These are phyloP conservation scores for Rhamphomyia laevipes DNA, from an alignment of 2,888 invertebrate species.

Conservation along the genomic window DNA sequence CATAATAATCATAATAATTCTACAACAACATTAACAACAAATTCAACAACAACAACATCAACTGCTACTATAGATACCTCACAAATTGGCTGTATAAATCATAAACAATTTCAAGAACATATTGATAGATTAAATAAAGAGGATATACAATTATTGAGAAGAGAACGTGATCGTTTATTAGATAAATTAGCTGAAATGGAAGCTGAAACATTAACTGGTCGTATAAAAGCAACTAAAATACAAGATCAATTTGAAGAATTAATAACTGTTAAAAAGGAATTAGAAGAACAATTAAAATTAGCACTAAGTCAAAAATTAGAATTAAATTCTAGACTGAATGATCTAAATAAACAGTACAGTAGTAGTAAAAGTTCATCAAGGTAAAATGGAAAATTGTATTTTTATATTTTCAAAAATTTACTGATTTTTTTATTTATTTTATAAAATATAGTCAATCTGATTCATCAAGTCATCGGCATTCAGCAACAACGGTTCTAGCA, in stretches of 20 bases:
- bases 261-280: conserved; percentile 43
- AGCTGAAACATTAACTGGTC: conserved; percentile 56
- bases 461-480: conserved; percentile 31
- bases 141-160: conserved; percentile 50
- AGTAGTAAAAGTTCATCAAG: conserved; percentile 36
- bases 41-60: conserved; percentile 11
- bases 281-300: conserved; percentile 47
- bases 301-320: conserved; percentile 46
- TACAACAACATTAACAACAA: conserved; percentile 8
- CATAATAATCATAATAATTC: conserved; percentile 9
- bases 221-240: conserved; percentile 52
- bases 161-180: conserved; percentile 63
- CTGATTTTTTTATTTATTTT: background rate
- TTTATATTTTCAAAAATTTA: background rate
- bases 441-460: conserved; percentile 27
- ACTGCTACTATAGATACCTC: conserved; percentile 12
- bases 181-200: conserved; percentile 67
- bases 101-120: conserved; percentile 31
- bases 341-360: conserved; percentile 36
- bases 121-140: conserved; percentile 35
- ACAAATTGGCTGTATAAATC: conserved; percentile 23
- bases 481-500: conserved; percentile 29
- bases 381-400: conserved; percentile 20
- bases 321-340: conserved; percentile 45
- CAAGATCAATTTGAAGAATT: conserved; percentile 51